Evolutionary conservation across 2,888 invertebrate genomes (phyloP), one percentile per base, ranked within the genome.

Genomic region (Trissolcus japonicus): DNA sequence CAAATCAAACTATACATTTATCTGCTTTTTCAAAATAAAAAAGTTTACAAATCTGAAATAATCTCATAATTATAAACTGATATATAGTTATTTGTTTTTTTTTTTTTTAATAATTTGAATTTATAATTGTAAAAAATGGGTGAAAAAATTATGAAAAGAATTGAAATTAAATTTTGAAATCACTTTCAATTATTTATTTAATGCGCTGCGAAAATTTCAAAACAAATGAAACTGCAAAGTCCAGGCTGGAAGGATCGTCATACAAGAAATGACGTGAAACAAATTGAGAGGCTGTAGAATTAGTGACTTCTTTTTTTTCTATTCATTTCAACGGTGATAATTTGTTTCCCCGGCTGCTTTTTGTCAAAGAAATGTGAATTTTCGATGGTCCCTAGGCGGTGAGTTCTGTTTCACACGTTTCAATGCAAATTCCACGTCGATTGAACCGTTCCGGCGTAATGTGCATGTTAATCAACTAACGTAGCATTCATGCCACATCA

Each of bases 391-490:
- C 63, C 72, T 51, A 65, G 57, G 54, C 65, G 65, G 67, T 61
- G 61, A 73, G 72, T 72, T 63, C 79, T 79, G 80, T 83, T 83
- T 83, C 83, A 83, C 83, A 83, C 84, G 83, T 85, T 82, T 78
- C 81, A 80, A 86, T 85, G 85, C 84, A 86, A 85, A 86, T 86
- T 83, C 81, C 82, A 83, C 81, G 82, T 82, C 80, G 81, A 80
- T 78, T 74, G 79, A 80, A 78, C 72, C 80, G 81, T 81, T 82
- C 81, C 80, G 75, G 82, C 82, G 83, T 86, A 86, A 86, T 84
- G 85, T 82, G 84, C 84, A 85, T 86, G 88, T 87, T 88, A 87
- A 88, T 87, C 83, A 83, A 81, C 77, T 79, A 83, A 78, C 83
- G 81, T 82, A 81, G 82, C 81, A 81, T 82, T 76, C 80, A 83